Percentiles rank a stretch among this genome's conserved stretches.
Evolutionary conservation across 2,888 invertebrate species (phyloP).

Genomic region (Neuroscelio doddi): DNA sequence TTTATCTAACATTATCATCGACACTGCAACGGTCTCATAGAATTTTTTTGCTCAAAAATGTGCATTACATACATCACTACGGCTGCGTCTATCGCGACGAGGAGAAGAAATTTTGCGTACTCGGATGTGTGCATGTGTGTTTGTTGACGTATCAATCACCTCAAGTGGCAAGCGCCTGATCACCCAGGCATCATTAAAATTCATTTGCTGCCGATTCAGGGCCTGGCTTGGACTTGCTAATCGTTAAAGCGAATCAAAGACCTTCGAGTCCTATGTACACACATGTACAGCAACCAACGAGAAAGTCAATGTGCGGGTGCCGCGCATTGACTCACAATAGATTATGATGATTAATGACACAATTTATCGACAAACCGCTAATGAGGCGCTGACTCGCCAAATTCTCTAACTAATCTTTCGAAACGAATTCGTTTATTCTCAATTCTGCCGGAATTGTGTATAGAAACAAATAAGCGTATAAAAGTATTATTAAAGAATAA

Average conservation of each 20-base stretch:
- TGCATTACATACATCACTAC: constrained; percentile 13
- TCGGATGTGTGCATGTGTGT: constrained; percentile 20
- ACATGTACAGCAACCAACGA: constrained; percentile 40
- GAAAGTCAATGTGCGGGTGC: constrained; percentile 49
- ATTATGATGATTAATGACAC: constrained; percentile 69
- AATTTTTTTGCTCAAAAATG: constrained; percentile 25
- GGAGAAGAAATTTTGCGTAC: constrained; percentile 11
- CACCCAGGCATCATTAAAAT: constrained; percentile 63
- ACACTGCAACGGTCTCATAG: constrained; percentile 16
- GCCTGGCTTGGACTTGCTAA: constrained; percentile 52
- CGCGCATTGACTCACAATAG: constrained; percentile 48
- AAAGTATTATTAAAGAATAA: too few species aligned
- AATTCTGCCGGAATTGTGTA: constrained; percentile 14
- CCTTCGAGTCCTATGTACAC: constrained; percentile 42
- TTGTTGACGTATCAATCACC: constrained; percentile 62
- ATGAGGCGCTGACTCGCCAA: constrained; percentile 69
- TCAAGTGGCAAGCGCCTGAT: constrained; percentile 53
- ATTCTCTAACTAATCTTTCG: constrained; percentile 67
- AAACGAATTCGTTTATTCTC: constrained; percentile 42
- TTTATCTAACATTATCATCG: constrained; percentile 39
- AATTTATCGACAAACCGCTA: constrained; percentile 63
- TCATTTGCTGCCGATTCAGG: constrained; percentile 66
- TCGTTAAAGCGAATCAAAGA: constrained; percentile 55
- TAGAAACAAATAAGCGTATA: constrained; percentile 40
- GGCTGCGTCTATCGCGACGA: constrained; percentile 27